phyloP scores from a whole-genome alignment of 1,140 invertebrate genomes.

The Diorhabda elongata region DNA sequence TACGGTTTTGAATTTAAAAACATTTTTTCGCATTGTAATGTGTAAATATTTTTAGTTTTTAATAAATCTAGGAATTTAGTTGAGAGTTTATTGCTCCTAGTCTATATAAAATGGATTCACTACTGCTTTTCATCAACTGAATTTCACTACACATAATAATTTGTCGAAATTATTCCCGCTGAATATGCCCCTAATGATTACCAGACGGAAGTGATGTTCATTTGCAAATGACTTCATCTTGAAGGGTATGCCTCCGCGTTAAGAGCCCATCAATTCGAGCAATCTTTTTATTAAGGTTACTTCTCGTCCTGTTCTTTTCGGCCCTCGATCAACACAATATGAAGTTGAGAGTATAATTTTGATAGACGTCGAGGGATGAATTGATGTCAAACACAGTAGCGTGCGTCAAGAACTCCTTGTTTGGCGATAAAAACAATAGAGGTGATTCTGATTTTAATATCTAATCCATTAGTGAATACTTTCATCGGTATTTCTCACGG shows the following conservation, averaged over 20 bases:
- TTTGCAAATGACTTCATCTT: constrained; percentile 50
- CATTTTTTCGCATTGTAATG: no score
- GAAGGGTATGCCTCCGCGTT: constrained; percentile 22
- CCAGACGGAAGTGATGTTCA: constrained; percentile 44
- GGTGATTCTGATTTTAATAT: no score
- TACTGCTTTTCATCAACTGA: neutral
- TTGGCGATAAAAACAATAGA: no score
- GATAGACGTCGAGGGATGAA: constrained; percentile 28
- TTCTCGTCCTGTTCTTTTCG: constrained; percentile 24
- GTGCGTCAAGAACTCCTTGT: neutral
- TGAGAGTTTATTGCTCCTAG: neutral
- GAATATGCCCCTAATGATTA: constrained; percentile 48
- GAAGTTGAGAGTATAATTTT: constrained; percentile 41
- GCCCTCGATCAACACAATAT: constrained; percentile 37
- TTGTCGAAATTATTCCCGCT: constrained; percentile 42
- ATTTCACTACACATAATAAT: constrained; percentile 30
- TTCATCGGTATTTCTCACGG: no score
- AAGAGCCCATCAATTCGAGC: constrained; percentile 45
- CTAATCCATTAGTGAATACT: no score
- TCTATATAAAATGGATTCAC: neutral
- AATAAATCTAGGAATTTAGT: no score
- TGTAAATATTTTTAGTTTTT: no score
- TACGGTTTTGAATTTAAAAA: no score
- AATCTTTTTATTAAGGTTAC: constrained; percentile 48
- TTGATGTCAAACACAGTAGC: constrained; percentile 2